Percentiles rank a stretch among this genome's conserved stretches.
Conservation (phyloP, 2,113 vertebrate genomes). For the Percina caprodes region DNA sequence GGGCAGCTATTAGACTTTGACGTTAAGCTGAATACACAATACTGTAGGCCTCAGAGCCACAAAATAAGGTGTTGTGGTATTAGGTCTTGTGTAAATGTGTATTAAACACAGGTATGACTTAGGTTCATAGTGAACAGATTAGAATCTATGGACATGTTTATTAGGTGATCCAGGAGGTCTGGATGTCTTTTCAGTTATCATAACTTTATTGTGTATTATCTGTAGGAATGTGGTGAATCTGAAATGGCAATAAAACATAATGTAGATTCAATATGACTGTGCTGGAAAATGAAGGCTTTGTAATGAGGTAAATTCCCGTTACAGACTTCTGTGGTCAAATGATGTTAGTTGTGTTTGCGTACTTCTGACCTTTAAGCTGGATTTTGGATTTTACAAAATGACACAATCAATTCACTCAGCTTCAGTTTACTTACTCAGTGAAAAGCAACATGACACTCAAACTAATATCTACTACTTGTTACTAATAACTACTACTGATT, state of each 20-base stretch:
- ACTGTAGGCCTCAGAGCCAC: background rate
- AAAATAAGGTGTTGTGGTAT: background rate
- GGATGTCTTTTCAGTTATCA: background rate
- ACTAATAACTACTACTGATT: background rate
- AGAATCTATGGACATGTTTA: background rate
- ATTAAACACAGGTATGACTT: background rate
- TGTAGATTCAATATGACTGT: background rate
- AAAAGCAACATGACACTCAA: background rate
- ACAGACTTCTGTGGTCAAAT: background rate
- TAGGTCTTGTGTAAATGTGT: background rate
- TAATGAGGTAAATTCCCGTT: slow-evolving; percentile 26
- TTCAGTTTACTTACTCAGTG: background rate
- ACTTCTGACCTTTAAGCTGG: slow-evolving; percentile 55
- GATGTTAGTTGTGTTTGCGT: slow-evolving; percentile 43
- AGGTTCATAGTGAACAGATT: background rate
- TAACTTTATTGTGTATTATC: background rate
- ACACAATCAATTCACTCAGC: slow-evolving; percentile 36
- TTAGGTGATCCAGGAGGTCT: background rate
- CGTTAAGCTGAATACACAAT: slow-evolving; percentile 29
- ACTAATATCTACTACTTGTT: background rate
- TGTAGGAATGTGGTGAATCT: background rate
- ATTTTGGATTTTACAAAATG: slow-evolving; percentile 42
- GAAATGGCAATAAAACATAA: background rate
- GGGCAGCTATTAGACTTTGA: slow-evolving; percentile 21
- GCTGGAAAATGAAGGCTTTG: background rate